Base-by-base conservation (phyloP, 2,113 vertebrate species). In the Cromileptes altivelis region DNA sequence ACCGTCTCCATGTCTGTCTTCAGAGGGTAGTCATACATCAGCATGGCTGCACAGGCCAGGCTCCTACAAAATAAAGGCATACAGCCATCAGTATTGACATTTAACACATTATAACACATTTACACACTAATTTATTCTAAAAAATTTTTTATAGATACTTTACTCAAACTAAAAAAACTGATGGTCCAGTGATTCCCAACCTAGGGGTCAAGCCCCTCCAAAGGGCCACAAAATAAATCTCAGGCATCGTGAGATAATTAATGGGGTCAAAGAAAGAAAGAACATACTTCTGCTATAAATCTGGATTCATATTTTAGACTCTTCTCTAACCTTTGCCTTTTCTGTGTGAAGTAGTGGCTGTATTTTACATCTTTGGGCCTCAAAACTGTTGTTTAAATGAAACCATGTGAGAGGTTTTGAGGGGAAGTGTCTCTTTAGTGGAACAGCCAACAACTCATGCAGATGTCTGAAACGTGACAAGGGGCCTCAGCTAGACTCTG, bases 1-100 rank as follows among this genome's bases (percentile, higher is more conserved):
- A 99, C 98, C 97, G 97, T 95, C 81, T 99, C 97, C 96, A 98
- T 97, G 87, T 98, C 97, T 94, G 97, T 95, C 91, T 99, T 98
- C 91, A 97, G 95, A 92, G 98, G 97, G 71, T 97, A 97, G 90
- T 99, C 98, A 97, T 97, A 99, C 97, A 98, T 98, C 85, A 99
- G 96, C 98, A 99, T 99, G 96, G 96, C 97, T 96, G 94, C 94
- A 69, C 40, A 67, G 85, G 87, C 81, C 90, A 84, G 75, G 84
- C 89, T 90, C 91, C 93, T 95, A 58, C 63, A 89, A 84, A 81
- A 81, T 49, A 70, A 78, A 62, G 86, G 12, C 45, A 86, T 2
- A 57, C 75, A 47, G 17, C 17, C 12, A 45, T 82, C 21, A 85
- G 53, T n/a, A 80, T 37, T 76, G 52, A 78, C 14, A n/a, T 4